Percentiles rank a stretch among this genome's conserved stretches.
Conservation (phyloP, 2,113 vertebrate genomes). For the Nothoprocta pentlandii region DNA sequence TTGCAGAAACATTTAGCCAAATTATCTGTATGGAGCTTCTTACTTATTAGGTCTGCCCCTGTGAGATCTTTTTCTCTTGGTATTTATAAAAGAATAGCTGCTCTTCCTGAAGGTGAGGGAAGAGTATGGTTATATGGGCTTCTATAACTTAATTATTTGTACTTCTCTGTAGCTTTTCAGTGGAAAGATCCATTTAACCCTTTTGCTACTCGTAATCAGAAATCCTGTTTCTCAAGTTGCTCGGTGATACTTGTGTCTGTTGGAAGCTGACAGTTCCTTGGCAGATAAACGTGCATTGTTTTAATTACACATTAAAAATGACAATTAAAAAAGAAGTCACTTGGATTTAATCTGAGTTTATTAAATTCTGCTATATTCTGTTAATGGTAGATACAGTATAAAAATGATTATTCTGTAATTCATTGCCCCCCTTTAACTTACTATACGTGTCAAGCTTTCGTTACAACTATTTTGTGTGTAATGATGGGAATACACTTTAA, state of each 20-base stretch:
- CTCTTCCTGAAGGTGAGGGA: constrained; percentile 21
- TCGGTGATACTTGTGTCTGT: neutral
- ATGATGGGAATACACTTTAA: accelerated
- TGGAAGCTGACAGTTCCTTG: neutral
- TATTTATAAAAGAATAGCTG: neutral
- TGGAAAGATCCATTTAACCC: neutral
- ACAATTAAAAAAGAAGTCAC: neutral
- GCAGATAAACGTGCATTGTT: neutral
- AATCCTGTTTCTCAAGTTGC: neutral
- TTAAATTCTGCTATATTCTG: neutral
- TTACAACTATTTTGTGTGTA: neutral
- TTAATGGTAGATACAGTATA: neutral
- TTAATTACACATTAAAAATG: neutral
- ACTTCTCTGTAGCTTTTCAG: neutral
- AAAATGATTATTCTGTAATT: neutral
- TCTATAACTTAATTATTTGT: neutral
- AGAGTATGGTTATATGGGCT: neutral
- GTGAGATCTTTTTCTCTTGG: neutral
- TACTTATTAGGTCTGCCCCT: constrained; percentile 2
- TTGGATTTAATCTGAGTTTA: neutral
- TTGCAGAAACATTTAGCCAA: constrained; percentile 8
- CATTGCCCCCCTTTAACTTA: neutral
- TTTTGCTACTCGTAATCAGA: neutral
- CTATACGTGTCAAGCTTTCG: accelerated
- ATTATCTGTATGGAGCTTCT: neutral